Evolutionary conservation across 2,888 invertebrate species (phyloP).

Genomic region (Limnephilus rhombicus): DNA sequence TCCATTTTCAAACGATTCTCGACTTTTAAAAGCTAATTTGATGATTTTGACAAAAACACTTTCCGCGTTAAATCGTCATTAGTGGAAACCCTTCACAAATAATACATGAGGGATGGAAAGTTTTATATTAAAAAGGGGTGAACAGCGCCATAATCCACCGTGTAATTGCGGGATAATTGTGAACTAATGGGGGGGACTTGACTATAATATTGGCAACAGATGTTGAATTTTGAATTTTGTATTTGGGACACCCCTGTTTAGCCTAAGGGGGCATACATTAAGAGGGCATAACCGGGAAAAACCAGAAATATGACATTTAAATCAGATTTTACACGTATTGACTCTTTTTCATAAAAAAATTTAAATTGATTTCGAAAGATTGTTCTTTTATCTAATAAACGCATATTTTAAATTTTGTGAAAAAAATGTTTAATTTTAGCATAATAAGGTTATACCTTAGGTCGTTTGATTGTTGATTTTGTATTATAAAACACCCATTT

Average conservation of each 20-base stretch:
- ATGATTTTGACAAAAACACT: not conserved
- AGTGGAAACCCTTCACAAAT: not conserved
- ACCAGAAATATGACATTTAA: too few species aligned
- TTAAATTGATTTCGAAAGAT: too few species aligned
- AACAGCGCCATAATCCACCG: not conserved
- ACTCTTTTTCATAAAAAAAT: too few species aligned
- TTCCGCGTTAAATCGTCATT: not conserved
- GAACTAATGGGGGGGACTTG: not conserved
- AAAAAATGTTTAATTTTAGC: too few species aligned
- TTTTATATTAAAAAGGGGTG: not conserved
- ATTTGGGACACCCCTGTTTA: not conserved
- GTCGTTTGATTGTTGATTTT: too few species aligned
- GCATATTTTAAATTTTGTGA: too few species aligned
- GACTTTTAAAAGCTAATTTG: not conserved
- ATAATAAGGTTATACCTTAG: too few species aligned
- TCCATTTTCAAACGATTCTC: not conserved
- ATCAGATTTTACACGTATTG: too few species aligned
- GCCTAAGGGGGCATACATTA: too few species aligned
- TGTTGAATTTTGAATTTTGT: conserved; percentile 10
- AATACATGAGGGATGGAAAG: not conserved
- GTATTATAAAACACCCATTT: too few species aligned
- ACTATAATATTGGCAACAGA: not conserved
- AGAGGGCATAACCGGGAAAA: too few species aligned
- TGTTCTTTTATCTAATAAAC: too few species aligned
- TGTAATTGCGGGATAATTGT: conserved; percentile 14